Evolutionary conservation across 2,113 vertebrate species (phyloP).

Genomic region (Nymphicus hollandicus): DNA sequence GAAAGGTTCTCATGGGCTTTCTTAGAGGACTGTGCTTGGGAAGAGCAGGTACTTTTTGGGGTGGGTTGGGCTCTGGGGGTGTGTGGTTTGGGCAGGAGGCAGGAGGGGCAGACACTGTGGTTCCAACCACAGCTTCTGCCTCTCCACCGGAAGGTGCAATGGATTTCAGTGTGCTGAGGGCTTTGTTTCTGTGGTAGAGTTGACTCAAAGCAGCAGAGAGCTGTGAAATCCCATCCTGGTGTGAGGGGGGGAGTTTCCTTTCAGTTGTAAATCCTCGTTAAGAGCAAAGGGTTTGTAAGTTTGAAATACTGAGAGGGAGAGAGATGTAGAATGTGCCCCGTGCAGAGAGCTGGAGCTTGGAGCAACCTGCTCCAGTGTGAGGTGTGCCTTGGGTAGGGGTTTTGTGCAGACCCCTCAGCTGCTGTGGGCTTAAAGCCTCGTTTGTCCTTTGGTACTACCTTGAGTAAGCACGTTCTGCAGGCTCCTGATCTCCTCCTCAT

Average conservation of each 20-base stretch:
- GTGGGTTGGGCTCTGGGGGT: not conserved
- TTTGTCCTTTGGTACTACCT: not conserved
- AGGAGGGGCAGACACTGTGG: not conserved
- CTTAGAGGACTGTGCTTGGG: not conserved
- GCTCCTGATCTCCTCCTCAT: not conserved
- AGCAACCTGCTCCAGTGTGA: not conserved
- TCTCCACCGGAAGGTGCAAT: not conserved
- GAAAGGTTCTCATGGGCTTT: not conserved
- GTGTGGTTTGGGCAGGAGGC: not conserved
- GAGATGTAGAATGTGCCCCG: not conserved
- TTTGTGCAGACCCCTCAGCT: not conserved
- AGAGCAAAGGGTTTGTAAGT: too few relatives aligned
- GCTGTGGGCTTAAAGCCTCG: not conserved
- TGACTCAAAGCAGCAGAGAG: not conserved
- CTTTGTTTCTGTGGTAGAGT: not conserved
- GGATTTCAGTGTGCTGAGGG: not conserved
- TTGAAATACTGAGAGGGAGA: not conserved
- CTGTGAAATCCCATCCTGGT: not conserved
- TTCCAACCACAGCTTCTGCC: conserved; percentile 24
- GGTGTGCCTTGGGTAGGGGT: not conserved
- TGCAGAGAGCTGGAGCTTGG: not conserved
- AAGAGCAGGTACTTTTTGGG: not conserved
- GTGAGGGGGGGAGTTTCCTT: not conserved
- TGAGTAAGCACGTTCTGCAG: too few relatives aligned
- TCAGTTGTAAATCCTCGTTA: not conserved